These are phyloP conservation scores for Protosalanx chinensis DNA, from an alignment of 2,797 vertebrate species.

Conservation along the genomic window DNA sequence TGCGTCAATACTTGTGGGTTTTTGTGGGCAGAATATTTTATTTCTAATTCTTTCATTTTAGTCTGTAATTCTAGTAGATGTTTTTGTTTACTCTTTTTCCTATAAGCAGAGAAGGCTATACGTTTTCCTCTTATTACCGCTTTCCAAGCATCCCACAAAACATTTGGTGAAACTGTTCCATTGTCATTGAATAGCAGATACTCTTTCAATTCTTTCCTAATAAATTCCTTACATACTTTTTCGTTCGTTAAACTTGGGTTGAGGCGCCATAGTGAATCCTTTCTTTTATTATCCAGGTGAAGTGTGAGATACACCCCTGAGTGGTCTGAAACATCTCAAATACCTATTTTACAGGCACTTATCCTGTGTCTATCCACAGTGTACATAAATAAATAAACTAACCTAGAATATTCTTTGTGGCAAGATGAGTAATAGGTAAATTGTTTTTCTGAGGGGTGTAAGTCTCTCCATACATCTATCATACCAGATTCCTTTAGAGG, in stretches of 20 bases:
- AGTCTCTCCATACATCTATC: conserved; percentile 11
- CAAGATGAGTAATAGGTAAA: background rate
- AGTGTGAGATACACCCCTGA: conserved; percentile 7
- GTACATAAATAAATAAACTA: conserved; percentile 12
- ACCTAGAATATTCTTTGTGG: background rate
- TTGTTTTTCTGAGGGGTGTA: background rate
- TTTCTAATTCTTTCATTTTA: background rate
- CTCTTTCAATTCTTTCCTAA: background rate
- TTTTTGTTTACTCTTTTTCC: background rate
- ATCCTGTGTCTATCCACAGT: conserved; percentile 8
- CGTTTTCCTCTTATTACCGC: conserved; percentile 1
- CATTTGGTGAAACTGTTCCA: background rate
- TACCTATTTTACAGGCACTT: conserved; percentile 5
- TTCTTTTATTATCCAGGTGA: conserved; percentile 10
- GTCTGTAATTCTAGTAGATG: background rate
- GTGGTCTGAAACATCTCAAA: conserved; percentile 15
- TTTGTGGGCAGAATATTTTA: background rate
- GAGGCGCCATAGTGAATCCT: conserved; percentile 15
- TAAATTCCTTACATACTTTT: background rate
- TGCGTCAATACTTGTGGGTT: conserved; percentile 6
- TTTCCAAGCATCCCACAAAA: conserved; percentile 1
- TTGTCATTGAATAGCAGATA: background rate
- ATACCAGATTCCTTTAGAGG: conserved; percentile 8
- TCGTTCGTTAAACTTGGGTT: conserved; percentile 5
- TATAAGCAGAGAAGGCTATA: background rate